A percentile compares a stretch with the other conserved stretches of the same genome.
These are phyloP conservation scores for Physocephala rufipes DNA, from an alignment of 2,888 invertebrate genomes.

Conservation along the genomic window DNA sequence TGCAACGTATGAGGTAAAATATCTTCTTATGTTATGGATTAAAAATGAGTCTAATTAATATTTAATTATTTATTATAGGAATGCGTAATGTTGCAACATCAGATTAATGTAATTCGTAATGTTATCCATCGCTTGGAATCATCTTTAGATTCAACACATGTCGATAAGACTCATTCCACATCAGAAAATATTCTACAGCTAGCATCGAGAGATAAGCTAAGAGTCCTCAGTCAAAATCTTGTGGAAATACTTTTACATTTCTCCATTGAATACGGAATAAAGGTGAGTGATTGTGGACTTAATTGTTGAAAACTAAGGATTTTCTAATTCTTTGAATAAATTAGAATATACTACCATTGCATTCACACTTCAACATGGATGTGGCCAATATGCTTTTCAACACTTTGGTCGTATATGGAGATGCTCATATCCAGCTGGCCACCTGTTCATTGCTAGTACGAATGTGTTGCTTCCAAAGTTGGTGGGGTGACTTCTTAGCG, in stretches of 20 bases:
- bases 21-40: no score
- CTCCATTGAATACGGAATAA: conserved; percentile 71
- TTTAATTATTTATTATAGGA: conserved; percentile 69
- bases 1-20: conserved; percentile 66
- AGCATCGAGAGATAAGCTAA: conserved; percentile 84
- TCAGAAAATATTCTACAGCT: conserved; percentile 68
- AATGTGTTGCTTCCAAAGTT: conserved; percentile 76
- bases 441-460: conserved; percentile 82
- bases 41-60: neutral
- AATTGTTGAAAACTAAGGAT: neutral
- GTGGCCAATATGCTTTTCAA: conserved; percentile 75
- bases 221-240: conserved; percentile 82
- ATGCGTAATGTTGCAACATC: conserved; percentile 88
- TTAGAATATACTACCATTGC: conserved; percentile 61
- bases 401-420: conserved; percentile 79
- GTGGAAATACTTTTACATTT: conserved; percentile 82
- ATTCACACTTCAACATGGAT: conserved; percentile 63
- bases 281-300: conserved; percentile 48
- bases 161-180: conserved; percentile 43
- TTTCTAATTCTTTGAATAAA: neutral
- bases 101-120: conserved; percentile 83
- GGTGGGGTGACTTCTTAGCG: conserved; percentile 93
- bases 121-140: conserved; percentile 79
- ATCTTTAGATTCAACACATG: conserved; percentile 63
- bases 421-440: conserved; percentile 81